Evolutionary conservation across 2,888 invertebrate species (phyloP).

Genomic region (Tipula confusa): DNA sequence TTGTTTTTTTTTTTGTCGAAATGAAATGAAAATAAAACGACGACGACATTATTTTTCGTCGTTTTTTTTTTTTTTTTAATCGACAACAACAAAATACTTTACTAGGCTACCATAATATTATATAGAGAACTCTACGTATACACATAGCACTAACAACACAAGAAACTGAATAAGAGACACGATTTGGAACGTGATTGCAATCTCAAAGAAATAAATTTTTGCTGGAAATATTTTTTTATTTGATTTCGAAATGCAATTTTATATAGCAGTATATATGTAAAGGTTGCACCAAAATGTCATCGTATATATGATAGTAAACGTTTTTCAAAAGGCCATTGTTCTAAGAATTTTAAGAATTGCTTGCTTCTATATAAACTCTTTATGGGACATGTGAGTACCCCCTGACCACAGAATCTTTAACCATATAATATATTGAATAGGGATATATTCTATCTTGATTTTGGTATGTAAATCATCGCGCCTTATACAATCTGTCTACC

Average conservation of each 20-base stretch:
- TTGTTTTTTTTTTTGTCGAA: neutral
- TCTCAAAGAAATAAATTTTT: constrained; percentile 17
- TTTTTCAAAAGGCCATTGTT: too few relatives aligned
- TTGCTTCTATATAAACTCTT: too few relatives aligned
- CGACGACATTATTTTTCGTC: neutral
- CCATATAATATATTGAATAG: neutral
- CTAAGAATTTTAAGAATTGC: too few relatives aligned
- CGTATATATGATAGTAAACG: neutral
- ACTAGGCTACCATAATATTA: neutral
- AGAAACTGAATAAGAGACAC: neutral
- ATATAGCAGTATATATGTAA: neutral
- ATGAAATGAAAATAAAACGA: neutral
- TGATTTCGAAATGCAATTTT: constrained; percentile 9
- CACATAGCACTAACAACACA: neutral
- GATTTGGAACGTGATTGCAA: constrained; percentile 20
- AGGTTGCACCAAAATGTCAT: neutral
- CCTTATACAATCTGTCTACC: neutral
- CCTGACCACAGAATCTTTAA: too few relatives aligned
- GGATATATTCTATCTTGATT: neutral
- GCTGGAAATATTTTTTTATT: neutral
- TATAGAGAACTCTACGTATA: neutral
- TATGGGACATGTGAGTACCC: too few relatives aligned
- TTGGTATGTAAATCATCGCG: constrained; percentile 3
- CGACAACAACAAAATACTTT: neutral
- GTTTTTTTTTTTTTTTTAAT: neutral